A percentile compares a stretch with the other conserved stretches of the same genome.
Conservation (phyloP, 2,113 vertebrate species). For the Chaetops frenatus region DNA sequence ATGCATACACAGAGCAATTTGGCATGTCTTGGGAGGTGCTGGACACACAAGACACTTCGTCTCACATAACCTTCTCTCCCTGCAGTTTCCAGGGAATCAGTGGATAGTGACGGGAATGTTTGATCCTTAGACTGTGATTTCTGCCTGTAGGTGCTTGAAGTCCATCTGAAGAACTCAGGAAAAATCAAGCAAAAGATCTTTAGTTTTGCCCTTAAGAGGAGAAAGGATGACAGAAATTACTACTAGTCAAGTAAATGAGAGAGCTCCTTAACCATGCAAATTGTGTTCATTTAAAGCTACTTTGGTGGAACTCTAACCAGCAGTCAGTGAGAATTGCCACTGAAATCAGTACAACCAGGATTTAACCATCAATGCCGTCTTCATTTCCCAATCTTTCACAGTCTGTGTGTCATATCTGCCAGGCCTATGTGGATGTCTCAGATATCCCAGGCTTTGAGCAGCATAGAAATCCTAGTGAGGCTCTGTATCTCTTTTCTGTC, state of each 20-base stretch:
- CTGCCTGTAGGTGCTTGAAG: background rate
- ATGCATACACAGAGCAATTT: background rate
- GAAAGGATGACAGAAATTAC: background rate
- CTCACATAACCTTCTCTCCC: background rate
- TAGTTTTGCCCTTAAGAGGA: background rate
- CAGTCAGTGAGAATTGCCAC: background rate
- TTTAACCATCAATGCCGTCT: background rate
- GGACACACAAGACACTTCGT: background rate
- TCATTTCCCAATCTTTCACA: background rate
- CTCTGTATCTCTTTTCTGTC: background rate
- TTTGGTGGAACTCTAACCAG: background rate
- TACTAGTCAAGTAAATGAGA: background rate
- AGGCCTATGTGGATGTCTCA: background rate
- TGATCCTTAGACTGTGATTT: background rate
- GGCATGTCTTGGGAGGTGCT: background rate
- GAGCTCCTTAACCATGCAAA: background rate
- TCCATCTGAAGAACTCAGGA: background rate
- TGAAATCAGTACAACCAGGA: background rate
- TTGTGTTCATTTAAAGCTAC: background rate
- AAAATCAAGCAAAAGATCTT: background rate
- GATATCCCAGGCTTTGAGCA: background rate
- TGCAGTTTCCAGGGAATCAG: background rate
- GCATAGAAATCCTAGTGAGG: background rate
- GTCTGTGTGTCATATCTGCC: background rate
- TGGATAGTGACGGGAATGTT: background rate